A percentile compares a stretch with the other conserved stretches of the same genome.
Evolutionary conservation across 1,140 invertebrate genomes (phyloP).

Genomic region (Bicyclus anynana): DNA sequence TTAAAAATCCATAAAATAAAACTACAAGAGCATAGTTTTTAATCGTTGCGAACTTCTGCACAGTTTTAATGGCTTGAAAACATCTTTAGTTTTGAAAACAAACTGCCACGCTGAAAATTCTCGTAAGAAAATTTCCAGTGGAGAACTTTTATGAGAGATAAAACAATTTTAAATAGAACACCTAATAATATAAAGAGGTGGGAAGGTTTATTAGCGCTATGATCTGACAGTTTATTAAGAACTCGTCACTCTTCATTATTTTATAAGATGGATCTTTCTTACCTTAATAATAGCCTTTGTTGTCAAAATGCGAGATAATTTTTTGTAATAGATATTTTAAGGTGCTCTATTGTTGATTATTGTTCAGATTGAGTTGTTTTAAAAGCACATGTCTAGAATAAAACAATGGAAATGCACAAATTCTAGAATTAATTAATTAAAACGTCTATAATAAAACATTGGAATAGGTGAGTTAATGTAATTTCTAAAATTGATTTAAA

Average conservation of each 20-base stretch:
- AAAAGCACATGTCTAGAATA: too few relatives aligned
- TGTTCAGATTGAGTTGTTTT: background rate
- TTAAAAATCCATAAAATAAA: slow-evolving; percentile 9
- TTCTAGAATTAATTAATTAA: too few relatives aligned
- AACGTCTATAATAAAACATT: too few relatives aligned
- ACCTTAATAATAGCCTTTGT: slow-evolving; percentile 2
- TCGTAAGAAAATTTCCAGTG: background rate
- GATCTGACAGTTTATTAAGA: slow-evolving; percentile 6
- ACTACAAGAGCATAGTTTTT: slow-evolving; percentile 4
- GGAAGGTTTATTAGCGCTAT: slow-evolving; percentile 3
- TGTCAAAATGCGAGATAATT: background rate
- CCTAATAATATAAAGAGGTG: slow-evolving; percentile 3
- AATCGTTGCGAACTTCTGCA: slow-evolving; percentile 7
- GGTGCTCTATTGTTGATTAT: background rate
- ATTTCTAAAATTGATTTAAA: too few relatives aligned
- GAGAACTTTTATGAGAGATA: background rate
- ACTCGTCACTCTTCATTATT: slow-evolving; percentile 8
- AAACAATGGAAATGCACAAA: too few relatives aligned
- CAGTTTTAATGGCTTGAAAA: slow-evolving; percentile 12
- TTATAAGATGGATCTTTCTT: slow-evolving; percentile 5
- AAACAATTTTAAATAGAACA: background rate
- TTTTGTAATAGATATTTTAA: background rate
- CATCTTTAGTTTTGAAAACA: slow-evolving; percentile 7
- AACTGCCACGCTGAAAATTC: slow-evolving; percentile 2
- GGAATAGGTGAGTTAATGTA: too few relatives aligned